A percentile compares a stretch with the other conserved stretches of the same genome.
Conservation (phyloP, 2,888 invertebrate species). For the Unio delphinus region DNA sequence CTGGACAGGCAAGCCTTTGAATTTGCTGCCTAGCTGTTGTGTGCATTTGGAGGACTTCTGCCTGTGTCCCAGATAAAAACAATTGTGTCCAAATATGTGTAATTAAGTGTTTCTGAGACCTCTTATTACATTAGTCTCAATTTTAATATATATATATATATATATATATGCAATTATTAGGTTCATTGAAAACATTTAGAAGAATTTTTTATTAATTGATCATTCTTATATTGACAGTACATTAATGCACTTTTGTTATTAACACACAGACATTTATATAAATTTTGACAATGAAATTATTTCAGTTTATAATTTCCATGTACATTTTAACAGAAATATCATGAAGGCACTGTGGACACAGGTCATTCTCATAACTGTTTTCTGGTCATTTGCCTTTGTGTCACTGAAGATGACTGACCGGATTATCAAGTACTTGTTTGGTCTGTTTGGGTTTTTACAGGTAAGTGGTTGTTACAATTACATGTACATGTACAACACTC, state of each 20-base stretch:
- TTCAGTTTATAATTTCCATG: not conserved
- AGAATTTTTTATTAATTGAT: not conserved
- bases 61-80: too few species aligned
- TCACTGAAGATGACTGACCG: constrained; percentile 68
- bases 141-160: too few species aligned
- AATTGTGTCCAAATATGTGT: too few species aligned
- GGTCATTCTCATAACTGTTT: constrained; percentile 67
- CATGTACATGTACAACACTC: too few species aligned
- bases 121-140: too few species aligned
- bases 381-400: constrained; percentile 70
- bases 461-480: constrained; percentile 36
- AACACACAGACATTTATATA: not conserved
- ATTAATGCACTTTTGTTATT: not conserved
- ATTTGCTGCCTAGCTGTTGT: too few species aligned
- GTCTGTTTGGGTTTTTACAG: constrained; percentile 70
- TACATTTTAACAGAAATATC: constrained; percentile 58
- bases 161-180: too few species aligned
- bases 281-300: not conserved
- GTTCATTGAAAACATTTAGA: not conserved
- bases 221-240: not conserved
- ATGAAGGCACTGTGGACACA: constrained; percentile 72
- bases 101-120: too few species aligned
- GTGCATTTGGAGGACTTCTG: too few species aligned
- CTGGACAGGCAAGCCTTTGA: too few species aligned
- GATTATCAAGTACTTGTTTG: constrained; percentile 70